phyloP scores from a whole-genome alignment of 2,113 vertebrate genomes.

The Crotalus viridis region DNA sequence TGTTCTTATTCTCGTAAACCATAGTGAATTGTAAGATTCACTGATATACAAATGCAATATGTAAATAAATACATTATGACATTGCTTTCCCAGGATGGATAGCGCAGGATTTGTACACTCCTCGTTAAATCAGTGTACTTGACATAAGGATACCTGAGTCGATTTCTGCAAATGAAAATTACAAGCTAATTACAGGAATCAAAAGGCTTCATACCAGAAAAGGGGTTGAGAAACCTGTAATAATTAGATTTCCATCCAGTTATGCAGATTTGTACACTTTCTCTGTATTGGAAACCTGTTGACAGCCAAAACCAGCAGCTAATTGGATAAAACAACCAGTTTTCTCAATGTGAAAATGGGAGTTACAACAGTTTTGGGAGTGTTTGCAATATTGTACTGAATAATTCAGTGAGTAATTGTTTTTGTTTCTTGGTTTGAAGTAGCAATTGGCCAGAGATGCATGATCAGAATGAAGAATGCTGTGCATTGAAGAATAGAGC shows the following conservation, averaged over 20 bases:
- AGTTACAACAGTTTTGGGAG: background rate
- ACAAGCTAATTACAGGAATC: conserved; percentile 8
- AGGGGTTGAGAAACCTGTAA: background rate
- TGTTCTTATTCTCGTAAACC: background rate
- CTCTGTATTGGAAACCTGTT: background rate
- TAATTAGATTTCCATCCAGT: background rate
- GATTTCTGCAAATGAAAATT: conserved; percentile 9
- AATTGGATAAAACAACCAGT: background rate
- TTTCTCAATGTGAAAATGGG: background rate
- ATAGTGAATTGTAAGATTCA: background rate
- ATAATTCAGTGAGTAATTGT: conserved; percentile 9
- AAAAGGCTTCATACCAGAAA: background rate
- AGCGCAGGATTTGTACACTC: background rate
- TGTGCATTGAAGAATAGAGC: background rate
- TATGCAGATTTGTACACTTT: background rate
- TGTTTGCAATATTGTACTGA: background rate
- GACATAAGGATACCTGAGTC: background rate
- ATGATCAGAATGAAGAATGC: background rate
- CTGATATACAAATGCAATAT: background rate
- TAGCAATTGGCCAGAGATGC: background rate
- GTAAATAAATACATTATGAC: background rate
- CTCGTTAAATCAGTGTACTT: background rate
- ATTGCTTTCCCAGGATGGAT: background rate
- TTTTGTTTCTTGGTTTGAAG: background rate
- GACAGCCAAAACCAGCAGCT: background rate